Evolutionary conservation across 2,113 vertebrate species (phyloP).

Genomic region (Bos taurus): DNA sequence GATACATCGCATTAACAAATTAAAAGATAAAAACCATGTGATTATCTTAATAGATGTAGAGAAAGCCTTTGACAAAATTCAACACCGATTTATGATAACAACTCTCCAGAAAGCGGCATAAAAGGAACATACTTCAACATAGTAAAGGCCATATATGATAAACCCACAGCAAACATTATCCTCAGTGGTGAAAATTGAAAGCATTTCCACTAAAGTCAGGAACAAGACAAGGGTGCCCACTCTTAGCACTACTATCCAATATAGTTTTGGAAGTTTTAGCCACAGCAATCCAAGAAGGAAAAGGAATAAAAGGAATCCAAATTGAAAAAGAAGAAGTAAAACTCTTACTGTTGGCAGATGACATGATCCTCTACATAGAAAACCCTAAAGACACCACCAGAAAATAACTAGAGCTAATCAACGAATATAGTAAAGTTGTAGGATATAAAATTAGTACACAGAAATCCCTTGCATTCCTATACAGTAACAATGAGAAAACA

Average conservation of each 20-base stretch:
- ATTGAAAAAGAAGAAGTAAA: background rate
- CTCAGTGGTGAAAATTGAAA: background rate
- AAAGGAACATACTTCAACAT: background rate
- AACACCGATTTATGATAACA: background rate
- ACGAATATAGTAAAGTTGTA: background rate
- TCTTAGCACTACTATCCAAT: background rate
- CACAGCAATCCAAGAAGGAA: background rate
- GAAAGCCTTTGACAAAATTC: background rate
- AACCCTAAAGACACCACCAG: background rate
- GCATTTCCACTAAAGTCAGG: background rate
- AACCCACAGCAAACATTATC: background rate
- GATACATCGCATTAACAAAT: background rate
- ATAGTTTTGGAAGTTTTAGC: background rate
- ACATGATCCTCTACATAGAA: background rate
- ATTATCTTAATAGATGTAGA: background rate
- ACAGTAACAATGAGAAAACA: background rate
- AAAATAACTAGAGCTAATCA: background rate
- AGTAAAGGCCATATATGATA: background rate
- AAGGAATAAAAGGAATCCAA: background rate
- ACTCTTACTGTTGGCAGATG: background rate
- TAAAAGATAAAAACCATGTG: background rate
- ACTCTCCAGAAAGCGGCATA: background rate
- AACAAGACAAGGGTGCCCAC: background rate
- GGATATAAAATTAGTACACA: background rate
- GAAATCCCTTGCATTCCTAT: background rate